Base-by-base conservation (phyloP, 2,113 vertebrate species). In the Shinisaurus crocodilurus region DNA sequence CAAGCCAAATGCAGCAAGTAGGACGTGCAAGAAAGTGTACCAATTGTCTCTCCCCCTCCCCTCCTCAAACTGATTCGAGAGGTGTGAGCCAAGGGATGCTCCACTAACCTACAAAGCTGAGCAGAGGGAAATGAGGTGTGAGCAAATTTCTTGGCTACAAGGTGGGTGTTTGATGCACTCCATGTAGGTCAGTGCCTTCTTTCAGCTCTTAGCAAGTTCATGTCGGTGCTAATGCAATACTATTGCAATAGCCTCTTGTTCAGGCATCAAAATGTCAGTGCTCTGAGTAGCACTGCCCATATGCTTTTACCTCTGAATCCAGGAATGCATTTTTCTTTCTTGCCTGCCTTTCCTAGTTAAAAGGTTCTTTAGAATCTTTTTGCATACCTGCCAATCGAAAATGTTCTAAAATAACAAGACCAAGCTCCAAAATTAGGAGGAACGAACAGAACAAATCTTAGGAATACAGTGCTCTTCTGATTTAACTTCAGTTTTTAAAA, bases 21-120 rank as follows among this genome's bases (percentile, higher is more conserved):
- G 74, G 87, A 4, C 3, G 70, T 63, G 57, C 84, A 45, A 84
- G 7, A 1, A 82, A 83, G 72, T 0, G 37, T 9, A 82, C 40
- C 0, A 0, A 40, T 82, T 12, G 4, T 84, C 9, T 67, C 13
- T 81, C 43, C 50, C 48, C 27, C 23, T 0, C 34, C 20, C 0
- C 34, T 90, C 0, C 37, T 90, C 81, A 69, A 1, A 65, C 6
- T 91, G 5, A 1, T 79, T 7, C 5, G 72, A 48, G 86, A 74
- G 83, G 81, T 77, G 15, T 15, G 25, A 80, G 48, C 3, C 1
- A n/a, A 83, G 69, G 75, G 74, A 79, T 89, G 65, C 74, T 37
- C 76, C 6, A 70, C 3, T 2, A 65, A 6, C 3, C 45, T 92
- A 83, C 40, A 70, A 32, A 48, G 1, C 48, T 48, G 3, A 83